Percentiles rank a stretch among this genome's conserved stretches.
Evolutionary conservation across 2,113 vertebrate genomes (phyloP).

Genomic region (Podilymbus podiceps): DNA sequence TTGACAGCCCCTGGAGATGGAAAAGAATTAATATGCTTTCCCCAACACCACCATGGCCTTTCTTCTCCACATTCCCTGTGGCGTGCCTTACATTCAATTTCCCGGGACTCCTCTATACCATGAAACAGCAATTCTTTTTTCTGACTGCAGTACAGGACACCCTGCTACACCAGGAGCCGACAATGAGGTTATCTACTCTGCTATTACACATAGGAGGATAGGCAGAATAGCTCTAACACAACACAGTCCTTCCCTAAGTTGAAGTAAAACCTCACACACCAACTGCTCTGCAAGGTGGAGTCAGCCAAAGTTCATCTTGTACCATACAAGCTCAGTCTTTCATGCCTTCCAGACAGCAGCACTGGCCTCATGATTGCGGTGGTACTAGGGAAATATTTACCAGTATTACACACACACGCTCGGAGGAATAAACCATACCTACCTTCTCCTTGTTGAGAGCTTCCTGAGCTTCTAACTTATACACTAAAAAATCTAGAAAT

Average conservation of each 20-base stretch:
- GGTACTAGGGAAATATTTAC: neutral
- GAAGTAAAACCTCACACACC: neutral
- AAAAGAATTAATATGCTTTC: neutral
- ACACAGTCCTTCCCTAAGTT: neutral
- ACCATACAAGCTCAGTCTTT: neutral
- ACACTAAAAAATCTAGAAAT: conserved; percentile 71
- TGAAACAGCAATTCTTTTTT: neutral
- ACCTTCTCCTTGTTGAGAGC: conserved; percentile 78
- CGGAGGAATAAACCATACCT: neutral
- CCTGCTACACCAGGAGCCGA: neutral
- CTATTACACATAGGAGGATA: neutral
- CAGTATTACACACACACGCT: neutral
- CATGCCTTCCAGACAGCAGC: neutral
- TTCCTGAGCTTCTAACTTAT: conserved; percentile 78
- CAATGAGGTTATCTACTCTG: neutral
- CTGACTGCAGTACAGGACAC: neutral
- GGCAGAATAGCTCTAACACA: neutral
- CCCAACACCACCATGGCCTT: neutral
- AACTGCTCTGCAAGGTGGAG: neutral
- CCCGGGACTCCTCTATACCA: neutral
- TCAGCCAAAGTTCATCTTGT: neutral
- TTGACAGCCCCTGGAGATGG: neutral
- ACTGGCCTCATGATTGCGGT: rapidly evolving
- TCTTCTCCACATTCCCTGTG: neutral
- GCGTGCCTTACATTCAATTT: neutral